Percentiles rank a stretch among this genome's conserved stretches.
Conservation (phyloP, 2,797 vertebrate species). For the Microcaecilia unicolor region DNA sequence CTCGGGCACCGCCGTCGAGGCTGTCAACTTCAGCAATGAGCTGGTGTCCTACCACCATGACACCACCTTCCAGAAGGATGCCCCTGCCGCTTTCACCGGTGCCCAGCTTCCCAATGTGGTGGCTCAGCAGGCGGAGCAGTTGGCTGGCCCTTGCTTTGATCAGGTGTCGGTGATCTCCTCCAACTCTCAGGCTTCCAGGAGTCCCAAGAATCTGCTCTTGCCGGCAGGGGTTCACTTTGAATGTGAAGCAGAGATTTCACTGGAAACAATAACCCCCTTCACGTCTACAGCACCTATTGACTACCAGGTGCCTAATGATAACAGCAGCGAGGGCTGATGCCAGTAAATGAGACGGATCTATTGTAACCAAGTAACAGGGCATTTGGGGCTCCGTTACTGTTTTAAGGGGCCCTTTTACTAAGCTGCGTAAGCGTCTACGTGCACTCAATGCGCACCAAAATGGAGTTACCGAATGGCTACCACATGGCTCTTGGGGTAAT, state of each 20-base stretch:
- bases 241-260: slow-evolving; percentile 38
- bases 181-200: slow-evolving; percentile 4
- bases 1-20: slow-evolving; percentile 46
- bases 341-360: too few species aligned
- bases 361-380: too few species aligned
- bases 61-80: slow-evolving; percentile 53
- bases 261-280: slow-evolving; percentile 48
- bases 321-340: too few species aligned
- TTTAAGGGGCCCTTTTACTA: too few species aligned
- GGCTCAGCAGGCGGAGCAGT: not conserved
- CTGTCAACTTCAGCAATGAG: slow-evolving; percentile 63
- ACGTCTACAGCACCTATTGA: slow-evolving; percentile 7
- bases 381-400: too few species aligned
- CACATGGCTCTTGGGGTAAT: too few species aligned
- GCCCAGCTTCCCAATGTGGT: slow-evolving; percentile 28
- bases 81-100: slow-evolving; percentile 17
- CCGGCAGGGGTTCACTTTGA: slow-evolving; percentile 40
- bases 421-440: too few species aligned
- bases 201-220: slow-evolving; percentile 21
- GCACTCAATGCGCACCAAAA: too few species aligned
- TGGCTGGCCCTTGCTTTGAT: slow-evolving; percentile 14
- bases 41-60: slow-evolving; percentile 62
- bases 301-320: too few species aligned
- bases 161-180: slow-evolving; percentile 39
- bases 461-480: too few species aligned